These are phyloP conservation scores for Muschampia plurimacula DNA, from an alignment of 2,888 invertebrate species.

Conservation along the genomic window DNA sequence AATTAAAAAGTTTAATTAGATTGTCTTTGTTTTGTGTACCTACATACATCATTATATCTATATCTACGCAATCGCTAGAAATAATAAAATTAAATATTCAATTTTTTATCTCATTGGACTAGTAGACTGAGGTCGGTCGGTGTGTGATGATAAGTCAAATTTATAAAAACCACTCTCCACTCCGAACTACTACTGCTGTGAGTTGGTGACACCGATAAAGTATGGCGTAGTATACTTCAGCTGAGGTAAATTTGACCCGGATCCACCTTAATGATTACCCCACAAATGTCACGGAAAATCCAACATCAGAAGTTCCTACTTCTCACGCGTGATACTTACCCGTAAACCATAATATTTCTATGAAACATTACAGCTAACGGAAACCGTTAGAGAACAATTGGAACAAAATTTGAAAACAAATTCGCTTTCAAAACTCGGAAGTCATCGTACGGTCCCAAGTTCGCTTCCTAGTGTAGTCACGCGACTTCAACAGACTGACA, in stretches of 20 bases:
- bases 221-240: not conserved
- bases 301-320: not conserved
- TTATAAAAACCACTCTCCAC: too few relatives aligned
- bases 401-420: constrained; percentile 30
- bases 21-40: too few relatives aligned
- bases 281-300: constrained; percentile 7
- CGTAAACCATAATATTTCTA: constrained; percentile 6
- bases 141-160: too few relatives aligned
- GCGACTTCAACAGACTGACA: constrained; percentile 42
- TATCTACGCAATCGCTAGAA: too few relatives aligned
- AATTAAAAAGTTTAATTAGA: too few relatives aligned
- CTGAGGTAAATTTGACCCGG: not conserved
- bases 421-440: constrained; percentile 44
- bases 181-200: not conserved
- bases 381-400: constrained; percentile 16
- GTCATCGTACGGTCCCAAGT: constrained; percentile 35
- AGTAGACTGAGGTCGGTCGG: too few relatives aligned
- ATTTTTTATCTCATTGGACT: too few relatives aligned
- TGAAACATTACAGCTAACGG: not conserved
- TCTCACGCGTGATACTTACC: constrained; percentile 11
- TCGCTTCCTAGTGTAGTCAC: constrained; percentile 47
- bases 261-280: not conserved
- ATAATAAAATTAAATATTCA: too few relatives aligned
- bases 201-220: not conserved
- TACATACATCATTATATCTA: too few relatives aligned